phyloP scores from a whole-genome alignment of 2,113 vertebrate genomes.

The Elaphurus davidianus region DNA sequence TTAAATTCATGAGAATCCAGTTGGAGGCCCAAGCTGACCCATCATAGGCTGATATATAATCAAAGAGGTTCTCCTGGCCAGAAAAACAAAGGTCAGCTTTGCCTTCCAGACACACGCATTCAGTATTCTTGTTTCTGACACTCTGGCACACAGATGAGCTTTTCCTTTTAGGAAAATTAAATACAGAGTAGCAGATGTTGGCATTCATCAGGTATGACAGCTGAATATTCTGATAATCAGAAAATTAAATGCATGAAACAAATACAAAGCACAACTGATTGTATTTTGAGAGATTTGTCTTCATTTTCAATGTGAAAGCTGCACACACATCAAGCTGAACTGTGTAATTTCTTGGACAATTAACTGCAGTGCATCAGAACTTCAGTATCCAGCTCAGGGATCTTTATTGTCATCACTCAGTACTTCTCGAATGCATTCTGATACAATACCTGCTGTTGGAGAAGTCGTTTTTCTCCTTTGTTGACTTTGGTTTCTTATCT shows the following conservation, averaged over 20 bases:
- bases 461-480: neutral
- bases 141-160: neutral
- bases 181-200: conserved; percentile 43
- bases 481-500: neutral
- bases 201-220: neutral
- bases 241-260: neutral
- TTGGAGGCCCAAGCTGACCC: neutral
- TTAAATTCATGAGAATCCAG: neutral
- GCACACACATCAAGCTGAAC: neutral
- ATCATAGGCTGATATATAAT: neutral
- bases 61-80: conserved; percentile 1
- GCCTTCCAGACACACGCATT: neutral
- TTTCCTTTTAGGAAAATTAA: conserved; percentile 53
- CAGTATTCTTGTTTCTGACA: neutral
- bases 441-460: neutral
- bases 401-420: neutral
- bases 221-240: conserved; percentile 32
- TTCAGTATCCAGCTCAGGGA: neutral
- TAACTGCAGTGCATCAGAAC: neutral
- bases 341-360: neutral
- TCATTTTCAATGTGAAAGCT: neutral
- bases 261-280: neutral
- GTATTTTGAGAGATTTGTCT: neutral
- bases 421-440: neutral
- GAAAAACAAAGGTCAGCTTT: conserved; percentile 3